A percentile compares a stretch with the other conserved stretches of the same genome.
Evolutionary conservation across 2,113 vertebrate species (phyloP).

Genomic region (Coracopsis vasa): DNA sequence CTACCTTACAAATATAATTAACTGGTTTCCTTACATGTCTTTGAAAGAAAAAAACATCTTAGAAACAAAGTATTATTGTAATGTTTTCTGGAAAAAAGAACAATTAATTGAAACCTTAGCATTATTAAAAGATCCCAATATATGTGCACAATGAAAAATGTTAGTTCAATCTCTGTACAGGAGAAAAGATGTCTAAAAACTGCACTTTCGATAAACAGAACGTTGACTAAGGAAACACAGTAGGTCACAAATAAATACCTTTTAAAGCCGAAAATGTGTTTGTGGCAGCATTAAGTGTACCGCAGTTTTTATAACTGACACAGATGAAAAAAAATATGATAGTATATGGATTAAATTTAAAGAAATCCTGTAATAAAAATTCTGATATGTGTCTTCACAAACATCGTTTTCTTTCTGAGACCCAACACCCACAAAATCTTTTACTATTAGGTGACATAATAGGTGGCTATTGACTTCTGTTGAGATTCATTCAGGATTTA

Average conservation of each 20-base stretch:
- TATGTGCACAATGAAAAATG: not conserved
- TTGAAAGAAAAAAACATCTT: not conserved
- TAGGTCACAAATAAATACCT: not conserved
- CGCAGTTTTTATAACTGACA: not conserved
- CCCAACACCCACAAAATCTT: not conserved
- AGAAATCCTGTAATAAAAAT: not conserved
- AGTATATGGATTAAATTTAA: not conserved
- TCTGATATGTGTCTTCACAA: not conserved
- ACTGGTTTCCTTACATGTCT: not conserved
- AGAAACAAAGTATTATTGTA: not conserved
- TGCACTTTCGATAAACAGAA: not conserved
- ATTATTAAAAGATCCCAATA: not conserved
- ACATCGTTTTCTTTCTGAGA: not conserved
- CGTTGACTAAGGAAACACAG: not conserved
- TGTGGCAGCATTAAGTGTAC: not conserved
- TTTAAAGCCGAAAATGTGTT: not conserved
- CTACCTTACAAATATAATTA: not conserved
- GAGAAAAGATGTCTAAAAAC: not conserved
- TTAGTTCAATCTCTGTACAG: not conserved
- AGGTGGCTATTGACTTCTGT: not conserved
- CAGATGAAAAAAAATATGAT: not conserved
- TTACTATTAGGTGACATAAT: not conserved
- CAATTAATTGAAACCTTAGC: not conserved
- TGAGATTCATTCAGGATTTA: slow-evolving; percentile 27
- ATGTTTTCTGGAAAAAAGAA: not conserved